A percentile compares a stretch with the other conserved stretches of the same genome.
Evolutionary conservation across 2,797 vertebrate species (phyloP).

Genomic region (Cyclura pinguis): DNA sequence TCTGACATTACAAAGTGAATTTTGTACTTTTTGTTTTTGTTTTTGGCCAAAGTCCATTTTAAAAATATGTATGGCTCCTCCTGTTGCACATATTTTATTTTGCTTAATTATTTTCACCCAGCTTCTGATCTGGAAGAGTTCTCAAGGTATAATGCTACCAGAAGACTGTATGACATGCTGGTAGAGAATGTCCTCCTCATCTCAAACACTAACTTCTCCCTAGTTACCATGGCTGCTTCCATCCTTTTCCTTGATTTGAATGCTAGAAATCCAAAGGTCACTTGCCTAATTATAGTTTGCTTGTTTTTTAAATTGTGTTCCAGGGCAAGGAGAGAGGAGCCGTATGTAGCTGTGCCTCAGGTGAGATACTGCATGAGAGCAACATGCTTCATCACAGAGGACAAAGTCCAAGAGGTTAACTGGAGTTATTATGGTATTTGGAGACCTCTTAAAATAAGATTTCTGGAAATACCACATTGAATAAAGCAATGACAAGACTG

Average conservation of each 20-base stretch:
- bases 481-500: neutral
- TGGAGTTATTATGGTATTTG: neutral
- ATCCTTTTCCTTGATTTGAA: neutral
- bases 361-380: neutral
- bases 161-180: neutral
- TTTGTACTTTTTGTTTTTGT: neutral
- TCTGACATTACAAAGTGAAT: slow-evolving; percentile 5
- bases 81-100: neutral
- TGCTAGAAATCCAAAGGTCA: neutral
- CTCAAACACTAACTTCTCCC: neutral
- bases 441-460: neutral
- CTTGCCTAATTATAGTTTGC: neutral
- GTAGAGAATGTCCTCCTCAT: too few species aligned
- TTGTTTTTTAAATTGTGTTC: neutral
- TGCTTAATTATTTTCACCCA: neutral
- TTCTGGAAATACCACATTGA: neutral
- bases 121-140: neutral
- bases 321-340: neutral
- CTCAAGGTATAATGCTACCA: neutral
- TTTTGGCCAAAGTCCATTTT: neutral
- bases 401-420: neutral
- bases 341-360: neutral
- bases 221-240: neutral
- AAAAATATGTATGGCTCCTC: neutral
- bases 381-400: neutral